These are phyloP conservation scores for Gadopsis bispinosus DNA, from an alignment of 2,797 vertebrate genomes.

Conservation along the genomic window DNA sequence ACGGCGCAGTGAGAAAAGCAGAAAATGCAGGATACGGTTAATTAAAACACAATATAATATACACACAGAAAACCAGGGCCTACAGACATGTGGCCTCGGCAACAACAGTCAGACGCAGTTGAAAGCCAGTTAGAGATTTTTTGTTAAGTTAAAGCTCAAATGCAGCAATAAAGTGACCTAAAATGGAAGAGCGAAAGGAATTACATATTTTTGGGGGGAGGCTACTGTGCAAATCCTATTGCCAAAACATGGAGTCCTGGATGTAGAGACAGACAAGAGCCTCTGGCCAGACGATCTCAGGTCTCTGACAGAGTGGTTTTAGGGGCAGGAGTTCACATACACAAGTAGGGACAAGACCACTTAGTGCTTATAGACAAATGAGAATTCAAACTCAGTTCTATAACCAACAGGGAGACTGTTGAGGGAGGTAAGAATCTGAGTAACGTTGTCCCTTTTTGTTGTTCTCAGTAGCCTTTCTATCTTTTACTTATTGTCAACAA, in stretches of 20 bases:
- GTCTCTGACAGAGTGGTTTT: background rate
- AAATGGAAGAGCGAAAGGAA: background rate
- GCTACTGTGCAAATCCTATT: background rate
- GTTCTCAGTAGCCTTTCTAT: no score
- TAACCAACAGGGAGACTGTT: background rate
- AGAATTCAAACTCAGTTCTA: background rate
- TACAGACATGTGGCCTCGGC: background rate
- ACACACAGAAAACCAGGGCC: background rate
- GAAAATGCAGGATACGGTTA: background rate
- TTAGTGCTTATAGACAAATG: background rate
- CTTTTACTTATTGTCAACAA: background rate
- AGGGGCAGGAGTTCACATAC: background rate
- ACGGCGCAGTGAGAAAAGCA: background rate
- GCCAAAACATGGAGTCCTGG: background rate
- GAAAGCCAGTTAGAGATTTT: conserved; percentile 2
- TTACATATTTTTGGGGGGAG: background rate
- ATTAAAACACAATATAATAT: background rate
- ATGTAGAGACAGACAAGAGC: background rate
- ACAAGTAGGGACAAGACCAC: no score
- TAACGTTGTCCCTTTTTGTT: no score
- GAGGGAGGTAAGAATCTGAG: background rate
- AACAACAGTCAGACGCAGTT: background rate
- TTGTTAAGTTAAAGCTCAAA: background rate
- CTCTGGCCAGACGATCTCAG: background rate
- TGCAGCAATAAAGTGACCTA: conserved; percentile 16